These are phyloP conservation scores for Callosobruchus maculatus DNA, from an alignment of 2,888 invertebrate genomes.

Conservation along the genomic window DNA sequence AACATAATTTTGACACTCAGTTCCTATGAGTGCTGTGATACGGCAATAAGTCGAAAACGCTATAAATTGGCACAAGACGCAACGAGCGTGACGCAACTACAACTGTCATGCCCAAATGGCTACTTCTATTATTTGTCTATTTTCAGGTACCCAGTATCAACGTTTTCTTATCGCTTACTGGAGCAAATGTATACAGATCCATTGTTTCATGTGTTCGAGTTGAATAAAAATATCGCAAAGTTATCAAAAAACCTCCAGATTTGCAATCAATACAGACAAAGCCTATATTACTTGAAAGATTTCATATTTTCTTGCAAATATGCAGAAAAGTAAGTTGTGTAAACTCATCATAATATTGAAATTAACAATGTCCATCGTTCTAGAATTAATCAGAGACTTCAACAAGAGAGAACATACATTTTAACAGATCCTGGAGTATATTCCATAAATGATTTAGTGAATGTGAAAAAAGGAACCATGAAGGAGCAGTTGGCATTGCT, in stretches of 20 bases:
- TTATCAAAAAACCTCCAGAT: slow-evolving; percentile 60
- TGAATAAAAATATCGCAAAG: slow-evolving; percentile 65
- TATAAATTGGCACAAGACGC: no score
- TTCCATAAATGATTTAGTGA: slow-evolving; percentile 68
- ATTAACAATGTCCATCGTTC: slow-evolving; percentile 19
- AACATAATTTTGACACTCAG: no score
- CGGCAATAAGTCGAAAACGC: no score
- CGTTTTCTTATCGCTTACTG: slow-evolving; percentile 72
- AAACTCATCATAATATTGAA: background rate
- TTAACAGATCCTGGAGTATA: slow-evolving; percentile 65
- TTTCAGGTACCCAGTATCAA: slow-evolving; percentile 74
- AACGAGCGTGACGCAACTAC: no score
- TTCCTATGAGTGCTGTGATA: no score
- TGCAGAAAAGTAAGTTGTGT: slow-evolving; percentile 55
- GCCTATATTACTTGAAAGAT: slow-evolving; percentile 66
- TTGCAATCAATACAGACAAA: slow-evolving; percentile 60
- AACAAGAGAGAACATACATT: slow-evolving; percentile 58
- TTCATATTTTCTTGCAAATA: slow-evolving; percentile 69
- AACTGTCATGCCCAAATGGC: no score
- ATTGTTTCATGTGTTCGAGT: slow-evolving; percentile 68
- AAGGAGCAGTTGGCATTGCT: slow-evolving; percentile 56
- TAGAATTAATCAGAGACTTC: slow-evolving; percentile 57
- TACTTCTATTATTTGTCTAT: slow-evolving; percentile 15
- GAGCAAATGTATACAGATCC: slow-evolving; percentile 76
- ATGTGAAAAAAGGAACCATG: slow-evolving; percentile 61